Conservation (phyloP, 1,140 invertebrate genomes). For the Cotesia chilonis region DNA sequence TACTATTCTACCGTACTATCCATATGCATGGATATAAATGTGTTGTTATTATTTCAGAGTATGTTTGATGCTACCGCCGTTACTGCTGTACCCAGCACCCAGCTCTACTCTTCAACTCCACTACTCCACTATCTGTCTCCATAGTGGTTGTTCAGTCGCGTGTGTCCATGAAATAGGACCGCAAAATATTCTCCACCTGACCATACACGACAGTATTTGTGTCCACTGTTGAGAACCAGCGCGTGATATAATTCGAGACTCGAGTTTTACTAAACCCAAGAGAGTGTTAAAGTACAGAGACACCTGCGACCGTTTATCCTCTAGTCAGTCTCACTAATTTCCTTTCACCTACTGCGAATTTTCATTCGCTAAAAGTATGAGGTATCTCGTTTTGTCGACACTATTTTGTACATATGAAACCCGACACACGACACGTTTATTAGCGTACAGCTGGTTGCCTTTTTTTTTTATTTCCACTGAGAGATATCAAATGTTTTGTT, state of each 20-base stretch:
- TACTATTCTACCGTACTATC: background rate
- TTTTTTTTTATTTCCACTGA: too few species aligned
- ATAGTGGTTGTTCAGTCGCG: too few species aligned
- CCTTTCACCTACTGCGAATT: conserved; percentile 1
- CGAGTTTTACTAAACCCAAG: too few species aligned
- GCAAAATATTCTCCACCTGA: too few species aligned
- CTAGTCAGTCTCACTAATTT: conserved; percentile 23
- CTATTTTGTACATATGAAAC: background rate
- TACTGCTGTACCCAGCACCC: too few species aligned
- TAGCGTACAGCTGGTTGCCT: too few species aligned
- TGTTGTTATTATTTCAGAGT: background rate
- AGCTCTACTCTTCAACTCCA: too few species aligned
- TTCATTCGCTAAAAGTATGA: conserved; percentile 9
- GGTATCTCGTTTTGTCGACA: background rate
- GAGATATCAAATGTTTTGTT: too few species aligned
- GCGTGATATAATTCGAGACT: too few species aligned
- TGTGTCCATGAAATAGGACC: too few species aligned
- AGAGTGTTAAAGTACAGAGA: background rate
- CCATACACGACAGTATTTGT: background rate
- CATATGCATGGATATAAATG: background rate
- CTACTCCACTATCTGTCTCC: too few species aligned
- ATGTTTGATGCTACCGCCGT: background rate
- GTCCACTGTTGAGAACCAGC: background rate
- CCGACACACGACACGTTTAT: background rate
- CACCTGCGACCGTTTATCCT: conserved; percentile 9